A percentile compares a stretch with the other conserved stretches of the same genome.
phyloP scores from a whole-genome alignment of 37 sponge, comb jelly and placozoan species.

The Chondrilla cf. caribensis region DNA sequence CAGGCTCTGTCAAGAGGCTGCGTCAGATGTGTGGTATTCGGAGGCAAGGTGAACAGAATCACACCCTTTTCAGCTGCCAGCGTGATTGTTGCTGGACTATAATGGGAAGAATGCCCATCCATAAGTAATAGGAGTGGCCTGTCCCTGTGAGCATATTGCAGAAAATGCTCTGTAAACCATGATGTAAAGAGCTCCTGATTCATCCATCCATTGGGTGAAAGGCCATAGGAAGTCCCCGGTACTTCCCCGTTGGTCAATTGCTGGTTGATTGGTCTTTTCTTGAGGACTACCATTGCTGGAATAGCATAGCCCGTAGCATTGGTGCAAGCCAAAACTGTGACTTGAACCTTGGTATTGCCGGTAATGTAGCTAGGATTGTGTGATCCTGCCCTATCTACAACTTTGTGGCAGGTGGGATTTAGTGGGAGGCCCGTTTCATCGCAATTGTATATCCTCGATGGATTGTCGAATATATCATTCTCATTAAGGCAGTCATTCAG shows the following conservation, averaged over 20 bases:
- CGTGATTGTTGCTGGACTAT: not conserved
- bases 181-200: not conserved
- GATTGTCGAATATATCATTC: constrained; percentile 37
- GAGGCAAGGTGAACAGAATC: constrained; percentile 5
- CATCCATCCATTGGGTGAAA: constrained; percentile 21
- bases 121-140: constrained; percentile 16
- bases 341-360: constrained; percentile 19
- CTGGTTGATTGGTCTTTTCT: not conserved
- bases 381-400: not conserved
- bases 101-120: constrained; percentile 32
- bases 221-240: constrained; percentile 21
- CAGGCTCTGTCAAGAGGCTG: constrained; percentile 19
- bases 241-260: constrained; percentile 9
- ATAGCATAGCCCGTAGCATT: constrained; percentile 39
- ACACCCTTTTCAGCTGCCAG: constrained; percentile 26
- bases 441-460: constrained; percentile 35
- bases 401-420: constrained; percentile 22
- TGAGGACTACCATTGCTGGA: constrained; percentile 26
- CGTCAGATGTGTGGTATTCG: constrained; percentile 25
- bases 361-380: constrained; percentile 20
- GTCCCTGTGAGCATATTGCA: constrained; percentile 18
- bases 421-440: constrained; percentile 58
- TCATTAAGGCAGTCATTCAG: constrained; percentile 36
- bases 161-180: constrained; percentile 21
- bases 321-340: constrained; percentile 37